Base-by-base conservation (phyloP, 2,113 vertebrate genomes). In the Deroptyus accipitrinus region DNA sequence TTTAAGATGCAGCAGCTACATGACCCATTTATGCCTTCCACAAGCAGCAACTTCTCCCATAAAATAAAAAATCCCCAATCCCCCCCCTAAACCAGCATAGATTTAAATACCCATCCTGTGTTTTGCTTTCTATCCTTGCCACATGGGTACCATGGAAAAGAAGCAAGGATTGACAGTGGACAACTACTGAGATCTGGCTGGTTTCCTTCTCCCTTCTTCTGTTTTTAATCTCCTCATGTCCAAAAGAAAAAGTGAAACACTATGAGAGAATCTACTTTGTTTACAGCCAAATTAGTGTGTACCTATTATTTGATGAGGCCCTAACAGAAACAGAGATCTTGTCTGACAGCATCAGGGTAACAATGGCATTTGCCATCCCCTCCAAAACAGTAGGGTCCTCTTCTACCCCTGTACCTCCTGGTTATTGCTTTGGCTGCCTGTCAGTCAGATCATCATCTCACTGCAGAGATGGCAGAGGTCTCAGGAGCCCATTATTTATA, bases 11-110 rank as follows among this genome's bases (percentile, higher is more conserved):
- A 92, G 92, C 85, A 96, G 79, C 93, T 96, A 87, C 83, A 28
- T 97, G 97, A 97, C 97, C 97, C 85, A 97, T 94, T 97, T 97
- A 87, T 95, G 88, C 93, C 89, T 94, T 86, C 18, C 8, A 90
- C 81, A 87, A 77, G 52, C 22, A 93, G 79, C 61, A 95, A 86
- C 90, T 93, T 94, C 67, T 94, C 66, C 42, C 80, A 77, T 30
- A 80, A 91, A 82, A 48, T n/a, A 57, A 49, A 31, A 52, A 75
- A 17, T 9, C 35, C 61, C 61, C 35, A 37, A 37, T 37, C 55
- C 22, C 55, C 59, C 16, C 35, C 8, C 11, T 18, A 28, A 28
- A 55, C 7, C 72, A 77, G 46, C 30, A 51, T 28, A 80, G 81
- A 88, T 86, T 79, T 74, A 17, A 77, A 42, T 62, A 90, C 54